Percentiles rank a stretch among this genome's conserved stretches.
phyloP scores from a whole-genome alignment of 2,113 vertebrate species.

The Phocoena phocoena region DNA sequence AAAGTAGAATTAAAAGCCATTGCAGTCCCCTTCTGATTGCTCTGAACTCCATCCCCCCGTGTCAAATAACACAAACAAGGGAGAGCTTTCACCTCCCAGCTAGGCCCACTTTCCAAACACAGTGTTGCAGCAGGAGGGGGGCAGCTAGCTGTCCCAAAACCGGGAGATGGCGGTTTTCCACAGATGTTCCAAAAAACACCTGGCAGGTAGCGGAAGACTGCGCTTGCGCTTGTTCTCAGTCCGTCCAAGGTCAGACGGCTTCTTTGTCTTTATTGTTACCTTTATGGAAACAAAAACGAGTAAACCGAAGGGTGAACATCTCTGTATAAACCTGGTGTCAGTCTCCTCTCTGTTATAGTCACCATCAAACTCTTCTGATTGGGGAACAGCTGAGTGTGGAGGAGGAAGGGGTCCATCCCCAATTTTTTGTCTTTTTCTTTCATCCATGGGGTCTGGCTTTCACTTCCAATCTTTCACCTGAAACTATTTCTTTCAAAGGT shows the following conservation, averaged over 20 bases:
- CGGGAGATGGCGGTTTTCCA: neutral
- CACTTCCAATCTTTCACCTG: neutral
- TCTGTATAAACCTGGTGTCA: too few species aligned
- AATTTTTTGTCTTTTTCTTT: neutral
- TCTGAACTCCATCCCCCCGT: neutral
- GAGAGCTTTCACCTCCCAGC: neutral
- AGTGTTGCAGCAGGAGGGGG: too few species aligned
- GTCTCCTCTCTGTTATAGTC: neutral
- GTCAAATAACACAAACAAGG: neutral
- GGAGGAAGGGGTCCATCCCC: neutral
- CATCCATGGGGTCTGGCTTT: neutral
- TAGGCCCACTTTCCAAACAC: neutral
- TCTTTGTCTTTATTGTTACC: neutral
- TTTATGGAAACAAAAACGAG: neutral
- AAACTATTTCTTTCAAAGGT: neutral
- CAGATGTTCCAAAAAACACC: neutral
- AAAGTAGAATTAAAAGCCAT: neutral
- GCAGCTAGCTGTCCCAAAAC: fast-evolving
- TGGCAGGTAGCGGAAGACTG: neutral
- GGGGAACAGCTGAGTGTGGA: too few species aligned
- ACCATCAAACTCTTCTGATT: neutral
- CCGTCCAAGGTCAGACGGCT: neutral
- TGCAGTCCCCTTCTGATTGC: neutral
- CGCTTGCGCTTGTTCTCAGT: neutral
- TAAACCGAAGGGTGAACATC: neutral